Conservation (phyloP, 2,113 vertebrate genomes). For the Vidua macroura region DNA sequence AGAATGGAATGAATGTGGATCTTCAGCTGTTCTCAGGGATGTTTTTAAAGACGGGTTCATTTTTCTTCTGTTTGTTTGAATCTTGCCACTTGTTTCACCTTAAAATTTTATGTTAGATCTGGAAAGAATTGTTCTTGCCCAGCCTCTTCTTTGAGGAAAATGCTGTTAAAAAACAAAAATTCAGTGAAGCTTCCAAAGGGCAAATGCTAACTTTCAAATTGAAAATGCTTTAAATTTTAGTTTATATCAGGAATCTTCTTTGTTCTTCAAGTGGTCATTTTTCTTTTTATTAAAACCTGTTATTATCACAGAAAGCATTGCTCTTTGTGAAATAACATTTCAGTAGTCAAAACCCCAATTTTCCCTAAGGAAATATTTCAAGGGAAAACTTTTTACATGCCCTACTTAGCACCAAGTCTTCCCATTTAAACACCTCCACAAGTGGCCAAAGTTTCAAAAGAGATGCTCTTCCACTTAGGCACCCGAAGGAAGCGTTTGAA, state of each 20-base stretch:
- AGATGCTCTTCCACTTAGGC: constrained; percentile 48
- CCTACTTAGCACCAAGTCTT: constrained; percentile 46
- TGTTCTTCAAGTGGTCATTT: constrained; percentile 56
- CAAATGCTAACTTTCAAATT: constrained; percentile 54
- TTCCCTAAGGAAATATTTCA: constrained; percentile 57
- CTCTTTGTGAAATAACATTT: constrained; percentile 37
- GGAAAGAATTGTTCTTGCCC: constrained; percentile 24
- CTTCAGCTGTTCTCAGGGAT: not conserved
- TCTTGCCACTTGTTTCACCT: constrained; percentile 35
- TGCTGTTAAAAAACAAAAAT: constrained; percentile 52
- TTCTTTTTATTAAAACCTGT: constrained; percentile 49
- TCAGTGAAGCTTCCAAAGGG: constrained; percentile 39
- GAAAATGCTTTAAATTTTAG: constrained; percentile 49
- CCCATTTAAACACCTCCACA: constrained; percentile 58
- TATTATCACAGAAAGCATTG: constrained; percentile 37
- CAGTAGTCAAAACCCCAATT: constrained; percentile 47
- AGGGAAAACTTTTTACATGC: constrained; percentile 53
- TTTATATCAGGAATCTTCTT: constrained; percentile 35
- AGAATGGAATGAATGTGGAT: not conserved
- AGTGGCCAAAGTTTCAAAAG: constrained; percentile 67
- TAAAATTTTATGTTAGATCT: constrained; percentile 24
- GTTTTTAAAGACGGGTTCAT: constrained; percentile 31
- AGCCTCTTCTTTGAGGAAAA: constrained; percentile 45
- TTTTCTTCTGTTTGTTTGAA: constrained; percentile 52
- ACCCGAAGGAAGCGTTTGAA: constrained; percentile 47